A percentile compares a stretch with the other conserved stretches of the same genome.
Conservation (phyloP, 2,888 invertebrate species). For the Cecidostiba fungosa region DNA sequence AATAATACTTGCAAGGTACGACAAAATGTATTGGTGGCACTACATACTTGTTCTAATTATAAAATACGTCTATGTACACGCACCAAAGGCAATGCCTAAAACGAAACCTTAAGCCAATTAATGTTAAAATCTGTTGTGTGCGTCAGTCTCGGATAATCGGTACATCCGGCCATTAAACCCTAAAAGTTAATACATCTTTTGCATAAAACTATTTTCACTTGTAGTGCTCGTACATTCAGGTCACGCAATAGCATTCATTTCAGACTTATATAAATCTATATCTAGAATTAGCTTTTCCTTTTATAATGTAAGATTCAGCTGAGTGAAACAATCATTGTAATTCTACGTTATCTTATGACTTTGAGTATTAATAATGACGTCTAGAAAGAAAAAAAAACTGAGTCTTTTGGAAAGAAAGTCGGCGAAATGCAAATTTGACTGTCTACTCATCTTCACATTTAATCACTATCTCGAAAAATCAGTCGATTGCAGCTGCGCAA, state of each 20-base stretch:
- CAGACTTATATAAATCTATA: constrained; percentile 16
- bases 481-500: background rate
- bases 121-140: background rate
- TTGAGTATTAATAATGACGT: background rate
- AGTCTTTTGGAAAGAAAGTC: background rate
- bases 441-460: too few species aligned
- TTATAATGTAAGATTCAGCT: background rate
- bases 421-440: too few species aligned
- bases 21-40: constrained; percentile 15
- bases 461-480: background rate
- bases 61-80: constrained; percentile 8
- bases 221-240: constrained; percentile 68
- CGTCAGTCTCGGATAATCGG: constrained; percentile 1
- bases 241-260: constrained; percentile 75
- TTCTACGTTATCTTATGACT: background rate
- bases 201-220: constrained; percentile 65
- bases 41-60: constrained; percentile 24
- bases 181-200: constrained; percentile 59
- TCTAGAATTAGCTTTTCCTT: background rate
- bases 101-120: background rate
- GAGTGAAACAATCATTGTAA: background rate
- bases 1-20: background rate
- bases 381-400: background rate
- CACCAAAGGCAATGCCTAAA: background rate
- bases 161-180: background rate